A percentile compares a stretch with the other conserved stretches of the same genome.
Conservation (phyloP, 2,113 vertebrate species). For the Galeopterus variegatus region DNA sequence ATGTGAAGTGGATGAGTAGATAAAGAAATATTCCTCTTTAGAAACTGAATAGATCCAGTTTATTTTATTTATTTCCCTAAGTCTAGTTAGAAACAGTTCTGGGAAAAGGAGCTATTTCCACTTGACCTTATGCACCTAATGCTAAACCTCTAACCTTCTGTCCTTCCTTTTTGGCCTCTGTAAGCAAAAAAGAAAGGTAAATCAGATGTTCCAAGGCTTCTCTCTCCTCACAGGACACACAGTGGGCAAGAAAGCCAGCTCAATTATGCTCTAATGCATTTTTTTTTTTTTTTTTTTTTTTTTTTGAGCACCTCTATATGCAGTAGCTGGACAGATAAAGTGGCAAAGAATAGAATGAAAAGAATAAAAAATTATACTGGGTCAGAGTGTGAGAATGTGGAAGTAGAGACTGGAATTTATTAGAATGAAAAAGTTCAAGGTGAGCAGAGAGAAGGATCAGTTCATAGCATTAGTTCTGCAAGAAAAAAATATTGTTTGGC, state of each 20-base stretch:
- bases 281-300: conserved; percentile 56
- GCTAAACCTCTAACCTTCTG: conserved; percentile 19
- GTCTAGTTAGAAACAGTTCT: conserved; percentile 38
- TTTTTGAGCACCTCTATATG: conserved; percentile 25
- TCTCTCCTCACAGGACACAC: background rate
- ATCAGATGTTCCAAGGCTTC: conserved; percentile 65
- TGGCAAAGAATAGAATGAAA: conserved; percentile 55
- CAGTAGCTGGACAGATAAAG: conserved; percentile 23
- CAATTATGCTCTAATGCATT: conserved; percentile 5
- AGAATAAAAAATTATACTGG: background rate
- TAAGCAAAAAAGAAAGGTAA: conserved; percentile 23
- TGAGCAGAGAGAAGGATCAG: conserved; percentile 21
- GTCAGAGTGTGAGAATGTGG: background rate
- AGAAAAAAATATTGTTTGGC: conserved; percentile 46
- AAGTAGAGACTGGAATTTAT: conserved; percentile 36
- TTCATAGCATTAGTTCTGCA: background rate
- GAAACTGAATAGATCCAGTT: background rate
- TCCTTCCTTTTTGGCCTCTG: conserved; percentile 17
- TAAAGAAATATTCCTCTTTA: conserved; percentile 14
- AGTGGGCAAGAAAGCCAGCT: background rate
- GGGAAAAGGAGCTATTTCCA: conserved; percentile 41
- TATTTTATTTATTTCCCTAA: conserved; percentile 31
- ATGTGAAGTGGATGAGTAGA: background rate
- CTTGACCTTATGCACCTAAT: conserved; percentile 9
- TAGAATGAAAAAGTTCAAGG: conserved; percentile 13